Evolutionary conservation across 2,797 vertebrate genomes (phyloP).

Genomic region (Platalea minor): DNA sequence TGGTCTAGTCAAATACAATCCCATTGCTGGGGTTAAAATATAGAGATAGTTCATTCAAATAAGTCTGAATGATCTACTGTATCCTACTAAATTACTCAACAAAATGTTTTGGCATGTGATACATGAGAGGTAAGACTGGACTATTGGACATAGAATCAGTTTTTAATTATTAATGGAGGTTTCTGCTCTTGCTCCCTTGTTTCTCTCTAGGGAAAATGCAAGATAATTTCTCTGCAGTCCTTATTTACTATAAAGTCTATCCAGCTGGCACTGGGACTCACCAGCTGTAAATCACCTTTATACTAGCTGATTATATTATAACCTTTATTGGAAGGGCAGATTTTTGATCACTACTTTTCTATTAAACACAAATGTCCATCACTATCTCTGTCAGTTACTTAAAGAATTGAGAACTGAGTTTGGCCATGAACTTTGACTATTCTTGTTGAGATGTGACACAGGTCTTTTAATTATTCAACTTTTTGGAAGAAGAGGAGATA

Average conservation of each 20-base stretch:
- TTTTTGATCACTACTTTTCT: neutral
- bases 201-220: neutral
- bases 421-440: neutral
- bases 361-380: neutral
- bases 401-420: neutral
- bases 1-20: neutral
- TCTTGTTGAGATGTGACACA: neutral
- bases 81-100: neutral
- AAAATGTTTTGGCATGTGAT: neutral
- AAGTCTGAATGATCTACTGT: neutral
- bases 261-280: neutral
- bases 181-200: neutral
- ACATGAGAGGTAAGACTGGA: neutral
- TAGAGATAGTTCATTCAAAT: neutral
- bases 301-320: neutral
- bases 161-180: neutral
- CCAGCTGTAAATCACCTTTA: neutral
- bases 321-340: neutral
- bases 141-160: neutral
- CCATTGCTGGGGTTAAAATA: neutral
- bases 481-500: neutral
- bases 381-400: neutral
- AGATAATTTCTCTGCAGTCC: neutral
- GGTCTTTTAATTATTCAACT: neutral
- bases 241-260: neutral